These are phyloP conservation scores for Drosophila saltans DNA, from an alignment of 1,140 invertebrate species.

Conservation along the genomic window DNA sequence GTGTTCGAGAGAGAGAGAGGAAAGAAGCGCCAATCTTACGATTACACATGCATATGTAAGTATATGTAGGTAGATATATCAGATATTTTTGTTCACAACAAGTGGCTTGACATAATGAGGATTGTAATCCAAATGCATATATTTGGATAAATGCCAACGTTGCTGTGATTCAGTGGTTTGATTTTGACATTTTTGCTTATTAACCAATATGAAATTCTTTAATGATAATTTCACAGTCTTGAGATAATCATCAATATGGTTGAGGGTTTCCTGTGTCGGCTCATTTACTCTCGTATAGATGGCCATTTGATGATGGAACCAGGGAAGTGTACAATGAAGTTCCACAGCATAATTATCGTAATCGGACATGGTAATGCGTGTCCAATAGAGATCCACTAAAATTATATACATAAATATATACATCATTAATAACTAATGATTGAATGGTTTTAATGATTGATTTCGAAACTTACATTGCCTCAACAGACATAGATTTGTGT, in stretches of 20 bases:
- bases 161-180: slow-evolving; percentile 25
- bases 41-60: neutral
- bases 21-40: neutral
- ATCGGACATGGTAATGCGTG: slow-evolving; percentile 53
- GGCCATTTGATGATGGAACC: slow-evolving; percentile 58
- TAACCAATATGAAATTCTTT: slow-evolving; percentile 26
- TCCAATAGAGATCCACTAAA: slow-evolving; percentile 63
- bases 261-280: slow-evolving; percentile 8
- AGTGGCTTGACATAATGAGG: slow-evolving; percentile 57
- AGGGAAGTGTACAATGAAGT: slow-evolving; percentile 55
- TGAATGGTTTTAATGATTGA: neutral
- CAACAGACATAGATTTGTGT: slow-evolving; percentile 35
- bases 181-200: slow-evolving; percentile 25
- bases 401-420: neutral
- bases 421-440: neutral
- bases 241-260: slow-evolving; percentile 36
- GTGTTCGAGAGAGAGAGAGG: neutral
- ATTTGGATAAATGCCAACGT: slow-evolving; percentile 53
- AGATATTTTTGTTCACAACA: slow-evolving; percentile 53
- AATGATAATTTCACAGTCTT: slow-evolving; percentile 16
- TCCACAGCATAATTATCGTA: slow-evolving; percentile 52
- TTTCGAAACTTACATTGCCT: slow-evolving; percentile 40
- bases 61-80: slow-evolving; percentile 12
- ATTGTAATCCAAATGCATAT: slow-evolving; percentile 55
- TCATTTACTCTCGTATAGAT: slow-evolving; percentile 43